phyloP scores from a whole-genome alignment of 2,113 vertebrate species.

The Entelurus aequoreus region DNA sequence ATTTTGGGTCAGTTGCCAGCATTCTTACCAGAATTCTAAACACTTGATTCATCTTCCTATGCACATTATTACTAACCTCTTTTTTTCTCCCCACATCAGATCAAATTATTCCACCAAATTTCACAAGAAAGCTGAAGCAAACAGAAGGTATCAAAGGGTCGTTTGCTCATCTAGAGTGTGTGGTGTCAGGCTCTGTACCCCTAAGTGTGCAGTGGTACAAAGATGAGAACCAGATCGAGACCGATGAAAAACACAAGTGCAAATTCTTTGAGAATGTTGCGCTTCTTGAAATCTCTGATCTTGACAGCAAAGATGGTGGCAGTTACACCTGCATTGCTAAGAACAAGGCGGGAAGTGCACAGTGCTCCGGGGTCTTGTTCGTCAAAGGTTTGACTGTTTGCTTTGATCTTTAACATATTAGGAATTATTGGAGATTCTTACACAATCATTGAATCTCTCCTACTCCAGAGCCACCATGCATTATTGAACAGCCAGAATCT shows the following conservation, averaged over 20 bases:
- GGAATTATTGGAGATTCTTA: too few species aligned
- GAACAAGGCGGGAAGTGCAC: constrained; percentile 87
- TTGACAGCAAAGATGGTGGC: constrained; percentile 84
- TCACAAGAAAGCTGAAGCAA: constrained; percentile 92
- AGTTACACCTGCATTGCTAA: constrained; percentile 89
- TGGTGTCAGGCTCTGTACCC: constrained; percentile 92
- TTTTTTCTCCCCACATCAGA: constrained; percentile 69
- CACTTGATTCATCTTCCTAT: not conserved
- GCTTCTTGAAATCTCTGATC: constrained; percentile 87
- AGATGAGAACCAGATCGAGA: constrained; percentile 82
- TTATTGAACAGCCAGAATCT: constrained; percentile 88
- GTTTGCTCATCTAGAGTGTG: constrained; percentile 91
- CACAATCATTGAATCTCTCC: not conserved
- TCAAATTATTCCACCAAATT: constrained; percentile 94
- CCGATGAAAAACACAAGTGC: constrained; percentile 86
- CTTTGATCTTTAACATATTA: not conserved
- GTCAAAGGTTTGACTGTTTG: constrained; percentile 86
- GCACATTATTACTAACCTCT: constrained; percentile 7
- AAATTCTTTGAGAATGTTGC: constrained; percentile 95
- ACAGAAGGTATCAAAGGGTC: constrained; percentile 93
- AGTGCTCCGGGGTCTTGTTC: constrained; percentile 84
- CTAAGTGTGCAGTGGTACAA: constrained; percentile 92
- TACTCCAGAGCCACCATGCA: constrained; percentile 84
- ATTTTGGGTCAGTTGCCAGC: constrained; percentile 82
- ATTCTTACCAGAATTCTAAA: not conserved